Conservation (phyloP, 2,797 vertebrate species). For the Muscicapa striata region DNA sequence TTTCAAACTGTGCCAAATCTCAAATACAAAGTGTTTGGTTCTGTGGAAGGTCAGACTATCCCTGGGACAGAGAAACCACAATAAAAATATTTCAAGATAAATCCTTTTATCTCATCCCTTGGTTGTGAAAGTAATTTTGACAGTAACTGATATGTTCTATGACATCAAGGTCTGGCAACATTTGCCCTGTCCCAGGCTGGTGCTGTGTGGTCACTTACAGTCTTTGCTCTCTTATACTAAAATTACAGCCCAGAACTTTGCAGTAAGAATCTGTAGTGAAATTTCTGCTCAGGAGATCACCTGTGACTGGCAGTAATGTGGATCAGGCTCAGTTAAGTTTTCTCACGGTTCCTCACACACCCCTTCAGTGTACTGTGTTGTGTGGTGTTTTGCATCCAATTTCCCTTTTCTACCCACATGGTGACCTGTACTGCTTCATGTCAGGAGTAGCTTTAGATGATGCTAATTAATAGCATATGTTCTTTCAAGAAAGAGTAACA, state of each 20-base stretch:
- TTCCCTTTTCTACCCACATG: background rate
- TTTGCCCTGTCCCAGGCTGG: background rate
- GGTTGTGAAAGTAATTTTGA: background rate
- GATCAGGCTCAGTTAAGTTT: background rate
- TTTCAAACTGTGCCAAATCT: background rate
- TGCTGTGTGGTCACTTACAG: background rate
- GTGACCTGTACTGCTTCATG: background rate
- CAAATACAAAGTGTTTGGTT: background rate
- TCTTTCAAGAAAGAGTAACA: background rate
- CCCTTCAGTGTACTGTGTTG: background rate
- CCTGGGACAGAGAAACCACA: background rate
- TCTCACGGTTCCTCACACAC: background rate
- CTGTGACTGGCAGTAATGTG: background rate
- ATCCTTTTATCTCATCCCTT: background rate
- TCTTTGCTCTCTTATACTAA: background rate
- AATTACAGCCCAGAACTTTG: background rate
- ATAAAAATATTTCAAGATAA: constrained; percentile 3
- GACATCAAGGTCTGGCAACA: background rate
- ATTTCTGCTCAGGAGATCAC: background rate
- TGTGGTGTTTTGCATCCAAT: background rate
- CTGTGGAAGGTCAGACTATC: background rate
- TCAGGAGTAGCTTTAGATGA: background rate
- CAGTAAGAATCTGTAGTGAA: background rate
- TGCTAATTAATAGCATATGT: background rate
- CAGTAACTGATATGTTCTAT: background rate